Percentiles rank a stretch among this genome's conserved stretches.
phyloP scores from a whole-genome alignment of 2,888 invertebrate genomes.

The Catocala sponsa region DNA sequence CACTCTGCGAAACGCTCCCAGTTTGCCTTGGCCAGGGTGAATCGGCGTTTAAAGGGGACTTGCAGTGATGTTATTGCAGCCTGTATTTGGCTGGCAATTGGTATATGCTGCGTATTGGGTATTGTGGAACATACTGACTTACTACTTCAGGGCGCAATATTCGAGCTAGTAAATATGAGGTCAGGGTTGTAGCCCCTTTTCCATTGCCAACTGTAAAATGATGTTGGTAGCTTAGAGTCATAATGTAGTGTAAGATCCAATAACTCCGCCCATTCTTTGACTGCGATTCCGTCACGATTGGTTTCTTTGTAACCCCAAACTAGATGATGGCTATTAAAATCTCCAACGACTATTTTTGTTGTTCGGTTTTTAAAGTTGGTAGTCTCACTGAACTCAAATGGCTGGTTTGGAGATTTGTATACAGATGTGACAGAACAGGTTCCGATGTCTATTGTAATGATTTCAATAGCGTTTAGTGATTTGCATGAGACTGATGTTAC shows the following conservation, averaged over 20 bases:
- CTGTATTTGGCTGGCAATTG: too few relatives aligned
- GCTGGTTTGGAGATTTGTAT: not conserved
- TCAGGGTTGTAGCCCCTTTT: too few relatives aligned
- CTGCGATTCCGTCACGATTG: not conserved
- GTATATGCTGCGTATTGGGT: too few relatives aligned
- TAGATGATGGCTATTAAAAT: conserved; percentile 9
- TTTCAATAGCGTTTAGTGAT: not conserved
- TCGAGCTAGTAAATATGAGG: too few relatives aligned
- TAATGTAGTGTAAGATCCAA: not conserved
- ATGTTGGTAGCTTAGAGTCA: not conserved
- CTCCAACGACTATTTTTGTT: conserved; percentile 7
- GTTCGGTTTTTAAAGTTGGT: not conserved
- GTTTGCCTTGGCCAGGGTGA: too few relatives aligned
- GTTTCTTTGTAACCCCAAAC: conserved; percentile 10
- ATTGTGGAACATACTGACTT: too few relatives aligned
- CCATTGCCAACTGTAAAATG: not conserved
- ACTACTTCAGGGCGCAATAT: too few relatives aligned
- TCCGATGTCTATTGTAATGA: not conserved
- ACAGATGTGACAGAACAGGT: not conserved
- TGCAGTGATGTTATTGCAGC: too few relatives aligned
- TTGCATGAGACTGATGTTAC: not conserved
- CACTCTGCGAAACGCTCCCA: too few relatives aligned
- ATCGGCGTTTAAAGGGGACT: too few relatives aligned
- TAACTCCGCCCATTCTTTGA: conserved; percentile 4
- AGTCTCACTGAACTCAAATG: not conserved